Conservation (phyloP, 2,113 vertebrate species). For the Lanius collurio region DNA sequence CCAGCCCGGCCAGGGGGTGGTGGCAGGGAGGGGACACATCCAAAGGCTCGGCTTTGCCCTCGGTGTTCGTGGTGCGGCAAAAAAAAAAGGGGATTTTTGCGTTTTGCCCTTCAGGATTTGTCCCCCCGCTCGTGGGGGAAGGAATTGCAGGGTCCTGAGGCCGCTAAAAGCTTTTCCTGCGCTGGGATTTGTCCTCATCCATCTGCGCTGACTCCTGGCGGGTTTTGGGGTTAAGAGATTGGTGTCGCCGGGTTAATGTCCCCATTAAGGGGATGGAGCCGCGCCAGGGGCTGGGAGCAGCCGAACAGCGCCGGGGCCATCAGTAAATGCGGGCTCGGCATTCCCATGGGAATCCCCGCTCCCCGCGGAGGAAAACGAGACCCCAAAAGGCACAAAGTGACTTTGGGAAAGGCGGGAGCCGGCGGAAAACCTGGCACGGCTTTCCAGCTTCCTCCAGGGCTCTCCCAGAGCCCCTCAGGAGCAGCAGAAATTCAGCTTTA, state of each 20-base stretch:
- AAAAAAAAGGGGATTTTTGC: neutral
- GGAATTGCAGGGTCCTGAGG: neutral
- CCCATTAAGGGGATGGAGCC: neutral
- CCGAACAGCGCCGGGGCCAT: accelerated
- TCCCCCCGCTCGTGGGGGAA: neutral
- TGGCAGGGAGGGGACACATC: neutral
- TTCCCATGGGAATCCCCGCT: neutral
- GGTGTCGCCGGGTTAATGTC: neutral
- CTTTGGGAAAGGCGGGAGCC: neutral
- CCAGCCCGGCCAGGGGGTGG: neutral
- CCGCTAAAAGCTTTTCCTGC: neutral
- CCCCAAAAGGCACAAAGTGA: neutral
- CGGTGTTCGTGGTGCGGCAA: accelerated
- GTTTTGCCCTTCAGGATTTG: neutral
- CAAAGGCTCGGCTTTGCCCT: neutral
- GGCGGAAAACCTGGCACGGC: accelerated
- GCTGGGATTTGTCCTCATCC: neutral
- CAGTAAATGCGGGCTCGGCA: neutral
- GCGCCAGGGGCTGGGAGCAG: neutral
- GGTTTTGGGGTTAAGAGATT: neutral
- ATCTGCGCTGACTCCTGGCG: neutral
- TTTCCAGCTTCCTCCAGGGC: neutral
- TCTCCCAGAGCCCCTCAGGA: neutral
- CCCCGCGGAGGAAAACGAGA: neutral
- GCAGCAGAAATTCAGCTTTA: neutral